phyloP scores from a whole-genome alignment of 1,140 invertebrate genomes.

The Orchesella cincta region DNA sequence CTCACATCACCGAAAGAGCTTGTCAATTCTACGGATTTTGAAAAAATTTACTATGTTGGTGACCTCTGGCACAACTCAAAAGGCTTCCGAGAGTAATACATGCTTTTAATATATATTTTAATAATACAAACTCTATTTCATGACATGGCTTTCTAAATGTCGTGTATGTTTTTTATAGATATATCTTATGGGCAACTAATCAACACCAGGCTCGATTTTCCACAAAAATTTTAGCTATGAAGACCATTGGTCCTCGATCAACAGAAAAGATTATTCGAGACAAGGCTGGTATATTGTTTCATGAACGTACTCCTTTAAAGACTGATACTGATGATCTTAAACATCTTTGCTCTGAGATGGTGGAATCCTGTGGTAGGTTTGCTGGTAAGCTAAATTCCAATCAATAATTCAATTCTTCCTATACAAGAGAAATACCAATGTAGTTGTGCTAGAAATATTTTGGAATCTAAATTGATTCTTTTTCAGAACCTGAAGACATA shows the following conservation, averaged over 20 bases:
- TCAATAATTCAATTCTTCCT: neutral
- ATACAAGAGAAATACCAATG: neutral
- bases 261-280: neutral
- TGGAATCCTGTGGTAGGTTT: neutral
- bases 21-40: neutral
- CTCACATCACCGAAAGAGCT: neutral
- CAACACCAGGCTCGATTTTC: neutral
- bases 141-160: too few species aligned
- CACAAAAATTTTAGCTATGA: neutral
- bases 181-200: neutral
- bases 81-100: constrained; percentile 14
- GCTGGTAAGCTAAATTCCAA: neutral
- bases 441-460: neutral
- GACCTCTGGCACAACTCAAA: constrained; percentile 15
- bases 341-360: neutral
- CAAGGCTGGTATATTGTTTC: neutral
- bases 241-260: neutral
- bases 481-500: neutral
- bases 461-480: neutral
- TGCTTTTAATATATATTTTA: neutral
- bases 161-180: neutral
- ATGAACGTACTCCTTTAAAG: neutral
- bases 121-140: neutral
- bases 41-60: constrained; percentile 1
- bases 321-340: neutral